Percentiles rank a stretch among this genome's conserved stretches.
These are phyloP conservation scores for Panorpa germanica DNA, from an alignment of 2,888 invertebrate species.

Conservation along the genomic window DNA sequence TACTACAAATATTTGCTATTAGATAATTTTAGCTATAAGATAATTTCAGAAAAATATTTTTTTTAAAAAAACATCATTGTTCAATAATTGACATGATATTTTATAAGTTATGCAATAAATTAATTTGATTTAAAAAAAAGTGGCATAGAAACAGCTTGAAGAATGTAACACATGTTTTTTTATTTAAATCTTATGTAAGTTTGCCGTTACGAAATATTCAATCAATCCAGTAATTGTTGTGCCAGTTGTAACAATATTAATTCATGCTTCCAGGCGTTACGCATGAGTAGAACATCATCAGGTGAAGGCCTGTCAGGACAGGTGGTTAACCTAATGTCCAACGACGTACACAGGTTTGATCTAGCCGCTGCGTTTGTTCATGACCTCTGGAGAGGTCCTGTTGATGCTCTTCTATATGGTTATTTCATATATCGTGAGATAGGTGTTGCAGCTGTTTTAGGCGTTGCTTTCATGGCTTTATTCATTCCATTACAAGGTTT, in stretches of 20 bases:
- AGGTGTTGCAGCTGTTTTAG: conserved; percentile 24
- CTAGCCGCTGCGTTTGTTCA: conserved; percentile 30
- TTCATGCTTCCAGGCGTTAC: conserved; percentile 9
- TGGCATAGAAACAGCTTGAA: no score
- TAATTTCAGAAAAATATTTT: no score
- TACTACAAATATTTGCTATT: no score
- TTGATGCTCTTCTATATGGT: conserved; percentile 27
- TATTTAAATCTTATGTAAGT: not conserved
- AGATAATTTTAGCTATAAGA: no score
- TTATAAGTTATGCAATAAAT: no score
- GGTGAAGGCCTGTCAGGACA: conserved; percentile 24
- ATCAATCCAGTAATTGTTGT: no score
- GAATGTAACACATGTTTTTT: not conserved
- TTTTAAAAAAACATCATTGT: no score
- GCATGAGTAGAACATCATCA: conserved; percentile 9
- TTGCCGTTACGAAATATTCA: not conserved
- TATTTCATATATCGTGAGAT: conserved; percentile 24
- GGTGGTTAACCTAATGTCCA: conserved; percentile 35
- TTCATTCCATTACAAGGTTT: conserved; percentile 35
- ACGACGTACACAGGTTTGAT: conserved; percentile 36
- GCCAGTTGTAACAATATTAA: conserved; percentile 1
- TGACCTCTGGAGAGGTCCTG: conserved; percentile 31
- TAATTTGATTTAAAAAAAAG: no score
- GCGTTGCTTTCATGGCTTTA: conserved; percentile 28
- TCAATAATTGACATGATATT: no score